phyloP scores from a whole-genome alignment of 2,797 vertebrate genomes.

The Ctenochaetus hawaiiensis region DNA sequence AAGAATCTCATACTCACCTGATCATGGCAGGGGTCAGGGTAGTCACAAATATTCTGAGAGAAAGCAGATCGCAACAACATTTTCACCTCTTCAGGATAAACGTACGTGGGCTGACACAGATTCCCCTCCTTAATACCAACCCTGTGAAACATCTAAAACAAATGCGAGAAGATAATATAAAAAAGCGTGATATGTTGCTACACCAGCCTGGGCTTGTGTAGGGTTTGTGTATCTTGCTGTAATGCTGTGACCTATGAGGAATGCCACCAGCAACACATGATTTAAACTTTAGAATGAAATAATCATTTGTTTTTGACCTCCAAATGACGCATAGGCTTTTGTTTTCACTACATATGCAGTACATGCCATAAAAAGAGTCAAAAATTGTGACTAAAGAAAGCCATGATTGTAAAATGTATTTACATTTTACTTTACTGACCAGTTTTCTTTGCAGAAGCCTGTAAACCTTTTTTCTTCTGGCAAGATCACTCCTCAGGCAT shows the following conservation, averaged over 20 bases:
- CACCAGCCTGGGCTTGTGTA: no score
- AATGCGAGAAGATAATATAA: background rate
- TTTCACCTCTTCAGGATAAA: slow-evolving; percentile 82
- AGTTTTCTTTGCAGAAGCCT: slow-evolving; percentile 81
- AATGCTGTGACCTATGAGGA: no score
- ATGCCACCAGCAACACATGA: background rate
- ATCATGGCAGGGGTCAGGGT: slow-evolving; percentile 77
- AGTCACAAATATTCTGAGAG: slow-evolving; percentile 74
- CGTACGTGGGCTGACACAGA: slow-evolving; percentile 72
- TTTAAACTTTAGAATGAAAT: background rate
- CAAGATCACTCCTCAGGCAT: slow-evolving; percentile 65
- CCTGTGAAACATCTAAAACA: slow-evolving; percentile 61
- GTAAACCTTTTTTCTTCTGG: slow-evolving; percentile 80
- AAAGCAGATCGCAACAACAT: slow-evolving; percentile 78
- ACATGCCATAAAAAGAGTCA: background rate
- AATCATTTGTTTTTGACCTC: background rate
- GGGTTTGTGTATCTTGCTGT: no score
- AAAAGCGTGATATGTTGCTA: background rate
- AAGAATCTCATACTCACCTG: slow-evolving; percentile 56
- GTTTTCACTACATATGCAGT: no score
- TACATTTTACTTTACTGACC: slow-evolving; percentile 58
- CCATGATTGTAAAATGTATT: background rate
- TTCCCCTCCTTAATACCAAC: slow-evolving; percentile 66
- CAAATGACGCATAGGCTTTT: background rate
- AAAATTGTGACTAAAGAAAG: background rate